A percentile compares a stretch with the other conserved stretches of the same genome.
These are phyloP conservation scores for Drosophila seclusa DNA, from an alignment of 2,888 invertebrate species.

Conservation along the genomic window DNA sequence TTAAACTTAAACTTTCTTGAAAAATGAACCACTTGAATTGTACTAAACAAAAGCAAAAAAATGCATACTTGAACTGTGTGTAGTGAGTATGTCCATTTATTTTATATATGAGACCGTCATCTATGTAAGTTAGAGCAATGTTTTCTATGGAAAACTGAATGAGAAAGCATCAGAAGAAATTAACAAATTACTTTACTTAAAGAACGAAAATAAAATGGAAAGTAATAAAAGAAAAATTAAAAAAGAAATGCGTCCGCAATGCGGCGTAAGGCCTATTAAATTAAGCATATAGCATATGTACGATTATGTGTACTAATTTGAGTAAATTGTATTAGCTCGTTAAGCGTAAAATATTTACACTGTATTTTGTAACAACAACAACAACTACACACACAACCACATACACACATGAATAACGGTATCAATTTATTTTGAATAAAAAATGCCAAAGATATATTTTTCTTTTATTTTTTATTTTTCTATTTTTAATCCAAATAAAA, in stretches of 20 bases:
- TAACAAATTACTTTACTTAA: constrained; percentile 44
- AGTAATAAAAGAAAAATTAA: constrained; percentile 15
- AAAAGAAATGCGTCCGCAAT: constrained; percentile 38
- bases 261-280: constrained; percentile 74
- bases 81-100: constrained; percentile 51
- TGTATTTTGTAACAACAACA: constrained; percentile 62
- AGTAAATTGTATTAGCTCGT: constrained; percentile 64
- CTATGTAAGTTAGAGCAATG: constrained; percentile 63
- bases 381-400: constrained; percentile 33
- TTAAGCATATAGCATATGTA: constrained; percentile 61
- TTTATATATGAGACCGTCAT: constrained; percentile 41
- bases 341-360: constrained; percentile 62
- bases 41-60: constrained; percentile 25
- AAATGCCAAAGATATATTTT: constrained; percentile 76
- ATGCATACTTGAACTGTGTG: constrained; percentile 34
- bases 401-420: constrained; percentile 57
- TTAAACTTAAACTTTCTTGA: constrained; percentile 45
- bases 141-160: constrained; percentile 38
- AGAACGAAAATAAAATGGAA: constrained; percentile 23
- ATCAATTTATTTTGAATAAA: constrained; percentile 80
- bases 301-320: constrained; percentile 61
- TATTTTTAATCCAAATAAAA: not conserved
- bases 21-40: constrained; percentile 52
- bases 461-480: constrained; percentile 19
- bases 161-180: constrained; percentile 16